A percentile compares a stretch with the other conserved stretches of the same genome.
Evolutionary conservation across 2,888 invertebrate genomes (phyloP).

Genomic region (Papilio elwesi): DNA sequence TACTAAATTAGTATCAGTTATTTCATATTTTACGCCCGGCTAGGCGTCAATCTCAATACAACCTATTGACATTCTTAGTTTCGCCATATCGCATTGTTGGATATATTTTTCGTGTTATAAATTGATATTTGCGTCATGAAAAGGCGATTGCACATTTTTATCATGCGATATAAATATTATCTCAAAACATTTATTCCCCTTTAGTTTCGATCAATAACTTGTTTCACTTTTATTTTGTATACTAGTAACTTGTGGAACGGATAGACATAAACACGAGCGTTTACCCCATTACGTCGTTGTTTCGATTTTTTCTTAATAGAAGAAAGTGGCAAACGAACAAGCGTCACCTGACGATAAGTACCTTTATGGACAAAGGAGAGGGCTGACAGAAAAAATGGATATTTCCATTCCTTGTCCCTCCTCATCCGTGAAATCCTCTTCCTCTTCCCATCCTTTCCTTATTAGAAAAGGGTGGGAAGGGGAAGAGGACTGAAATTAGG

Average conservation of each 20-base stretch:
- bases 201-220: constrained; percentile 15
- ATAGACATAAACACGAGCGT: background rate
- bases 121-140: constrained; percentile 21
- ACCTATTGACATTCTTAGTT: background rate
- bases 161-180: constrained; percentile 25
- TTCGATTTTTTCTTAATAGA: too few species aligned
- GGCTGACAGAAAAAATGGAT: too few species aligned
- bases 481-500: too few species aligned
- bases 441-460: too few species aligned
- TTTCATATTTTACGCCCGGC: too few species aligned
- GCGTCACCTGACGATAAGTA: too few species aligned
- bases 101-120: background rate
- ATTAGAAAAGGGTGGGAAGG: too few species aligned
- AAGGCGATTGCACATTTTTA: constrained; percentile 12
- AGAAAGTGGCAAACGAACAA: too few species aligned
- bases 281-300: background rate
- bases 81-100: background rate
- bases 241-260: background rate
- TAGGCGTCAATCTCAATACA: background rate
- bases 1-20: too few species aligned
- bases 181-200: constrained; percentile 9
- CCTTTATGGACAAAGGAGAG: too few species aligned
- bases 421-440: too few species aligned
- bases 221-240: background rate
- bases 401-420: too few species aligned